phyloP scores from a whole-genome alignment of 2,888 invertebrate species.

The Teinopalpus imperialis region DNA sequence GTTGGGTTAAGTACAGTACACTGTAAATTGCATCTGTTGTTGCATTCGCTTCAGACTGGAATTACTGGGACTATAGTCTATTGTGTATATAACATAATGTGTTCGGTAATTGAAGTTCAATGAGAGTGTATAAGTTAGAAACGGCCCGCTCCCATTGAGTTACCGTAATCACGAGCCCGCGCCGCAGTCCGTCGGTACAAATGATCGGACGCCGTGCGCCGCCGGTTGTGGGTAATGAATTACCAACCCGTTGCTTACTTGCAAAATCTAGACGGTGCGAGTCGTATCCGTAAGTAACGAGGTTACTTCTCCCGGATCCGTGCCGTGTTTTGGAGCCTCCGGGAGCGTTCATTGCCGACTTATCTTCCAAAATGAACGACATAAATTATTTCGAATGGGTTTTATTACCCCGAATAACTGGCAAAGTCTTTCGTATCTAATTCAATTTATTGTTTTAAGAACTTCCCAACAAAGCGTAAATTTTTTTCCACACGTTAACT shows the following conservation, averaged over 20 bases:
- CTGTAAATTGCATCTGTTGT: constrained; percentile 47
- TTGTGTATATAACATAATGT: constrained; percentile 54
- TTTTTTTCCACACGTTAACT: constrained; percentile 27
- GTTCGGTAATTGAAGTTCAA: constrained; percentile 53
- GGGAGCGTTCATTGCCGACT: constrained; percentile 67
- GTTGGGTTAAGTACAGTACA: constrained; percentile 30
- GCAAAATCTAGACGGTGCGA: constrained; percentile 60
- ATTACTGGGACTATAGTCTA: constrained; percentile 52
- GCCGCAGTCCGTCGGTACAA: constrained; percentile 41
- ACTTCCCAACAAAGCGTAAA: constrained; percentile 39
- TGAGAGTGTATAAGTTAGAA: constrained; percentile 56
- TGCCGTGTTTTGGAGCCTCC: constrained; percentile 65
- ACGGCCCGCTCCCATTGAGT: constrained; percentile 56
- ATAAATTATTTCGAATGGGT: constrained; percentile 68
- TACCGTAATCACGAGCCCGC: constrained; percentile 58
- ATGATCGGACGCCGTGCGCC: constrained; percentile 49
- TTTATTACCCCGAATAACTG: constrained; percentile 61
- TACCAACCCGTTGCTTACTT: constrained; percentile 57
- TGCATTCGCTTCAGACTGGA: constrained; percentile 44
- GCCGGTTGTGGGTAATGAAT: constrained; percentile 66
- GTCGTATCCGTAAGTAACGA: constrained; percentile 64
- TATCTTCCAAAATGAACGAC: constrained; percentile 65
- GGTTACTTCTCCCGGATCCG: constrained; percentile 53
- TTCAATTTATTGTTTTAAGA: constrained; percentile 45
- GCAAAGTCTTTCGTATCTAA: constrained; percentile 40